Percentiles rank a stretch among this genome's conserved stretches.
Evolutionary conservation across 2,888 invertebrate species (phyloP).

Genomic region (Mylabris sibirica): DNA sequence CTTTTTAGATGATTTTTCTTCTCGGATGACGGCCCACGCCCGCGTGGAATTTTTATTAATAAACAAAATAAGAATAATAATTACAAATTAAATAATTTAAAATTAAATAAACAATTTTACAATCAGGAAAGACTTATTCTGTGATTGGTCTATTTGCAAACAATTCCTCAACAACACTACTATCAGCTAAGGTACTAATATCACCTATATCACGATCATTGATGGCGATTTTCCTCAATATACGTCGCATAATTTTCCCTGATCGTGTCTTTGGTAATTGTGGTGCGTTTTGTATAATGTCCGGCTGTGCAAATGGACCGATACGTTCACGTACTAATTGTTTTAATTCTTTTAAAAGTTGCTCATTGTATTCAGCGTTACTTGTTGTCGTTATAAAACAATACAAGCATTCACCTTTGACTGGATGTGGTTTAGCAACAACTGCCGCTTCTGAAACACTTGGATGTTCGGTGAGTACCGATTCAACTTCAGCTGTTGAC

Average conservation of each 20-base stretch:
- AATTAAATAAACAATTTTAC: not conserved
- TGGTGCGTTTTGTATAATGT: conserved; percentile 92
- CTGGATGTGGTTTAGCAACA: conserved; percentile 90
- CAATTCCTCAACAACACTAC: conserved; percentile 82
- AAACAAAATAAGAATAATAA: not conserved
- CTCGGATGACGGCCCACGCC: not conserved
- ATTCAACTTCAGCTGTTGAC: conserved; percentile 95
- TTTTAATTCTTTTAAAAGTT: conserved; percentile 76
- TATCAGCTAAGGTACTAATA: conserved; percentile 92
- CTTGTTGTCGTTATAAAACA: conserved; percentile 95
- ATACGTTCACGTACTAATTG: conserved; percentile 86
- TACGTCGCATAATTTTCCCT: conserved; percentile 97
- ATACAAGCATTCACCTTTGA: conserved; percentile 97
- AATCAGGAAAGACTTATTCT: conserved; percentile 40
- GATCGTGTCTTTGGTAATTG: conserved; percentile 96
- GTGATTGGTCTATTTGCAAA: conserved; percentile 73
- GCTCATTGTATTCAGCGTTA: conserved; percentile 73
- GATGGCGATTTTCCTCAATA: conserved; percentile 90
- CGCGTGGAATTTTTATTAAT: not conserved
- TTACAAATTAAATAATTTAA: not conserved
- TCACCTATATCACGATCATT: conserved; percentile 93
- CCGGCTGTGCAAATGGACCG: conserved; percentile 96
- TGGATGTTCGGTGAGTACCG: conserved; percentile 79
- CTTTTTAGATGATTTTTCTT: not conserved
- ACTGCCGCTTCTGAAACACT: conserved; percentile 94